phyloP scores from a whole-genome alignment of 2,113 vertebrate genomes.

The Paramormyrops kingsleyae region DNA sequence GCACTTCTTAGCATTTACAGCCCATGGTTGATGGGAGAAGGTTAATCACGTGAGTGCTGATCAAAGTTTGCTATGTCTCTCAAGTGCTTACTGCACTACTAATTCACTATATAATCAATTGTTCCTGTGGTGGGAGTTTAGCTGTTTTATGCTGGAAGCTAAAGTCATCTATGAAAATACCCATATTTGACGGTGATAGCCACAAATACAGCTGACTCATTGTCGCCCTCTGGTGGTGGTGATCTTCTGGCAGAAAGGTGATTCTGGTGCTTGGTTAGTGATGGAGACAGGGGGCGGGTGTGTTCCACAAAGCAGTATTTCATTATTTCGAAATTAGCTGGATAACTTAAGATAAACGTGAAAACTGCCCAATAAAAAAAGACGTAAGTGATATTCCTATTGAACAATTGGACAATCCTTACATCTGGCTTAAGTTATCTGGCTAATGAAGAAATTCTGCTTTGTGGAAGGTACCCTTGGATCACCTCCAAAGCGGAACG shows the following conservation, averaged over 20 bases:
- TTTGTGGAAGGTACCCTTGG: neutral
- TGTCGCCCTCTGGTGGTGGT: neutral
- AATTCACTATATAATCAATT: neutral
- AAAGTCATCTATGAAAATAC: neutral
- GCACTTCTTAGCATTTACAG: neutral
- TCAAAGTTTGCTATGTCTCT: neutral
- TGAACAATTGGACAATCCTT: neutral
- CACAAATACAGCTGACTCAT: neutral
- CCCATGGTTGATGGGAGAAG: neutral
- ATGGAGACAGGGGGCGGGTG: neutral
- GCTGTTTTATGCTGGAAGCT: neutral
- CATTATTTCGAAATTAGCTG: neutral
- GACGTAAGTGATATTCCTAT: neutral
- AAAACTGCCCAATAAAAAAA: neutral
- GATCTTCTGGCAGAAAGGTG: neutral
- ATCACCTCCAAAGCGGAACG: neutral
- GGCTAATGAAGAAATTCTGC: neutral
- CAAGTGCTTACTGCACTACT: neutral
- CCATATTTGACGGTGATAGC: neutral
- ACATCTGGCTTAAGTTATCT: neutral
- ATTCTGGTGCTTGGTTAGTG: neutral
- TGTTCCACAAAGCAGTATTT: neutral
- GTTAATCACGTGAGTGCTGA: neutral
- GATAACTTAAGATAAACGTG: neutral
- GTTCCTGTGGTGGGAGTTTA: neutral